Percentiles rank a stretch among this genome's conserved stretches.
Evolutionary conservation across 2,797 vertebrate genomes (phyloP).

Genomic region (Squalus acanthias): DNA sequence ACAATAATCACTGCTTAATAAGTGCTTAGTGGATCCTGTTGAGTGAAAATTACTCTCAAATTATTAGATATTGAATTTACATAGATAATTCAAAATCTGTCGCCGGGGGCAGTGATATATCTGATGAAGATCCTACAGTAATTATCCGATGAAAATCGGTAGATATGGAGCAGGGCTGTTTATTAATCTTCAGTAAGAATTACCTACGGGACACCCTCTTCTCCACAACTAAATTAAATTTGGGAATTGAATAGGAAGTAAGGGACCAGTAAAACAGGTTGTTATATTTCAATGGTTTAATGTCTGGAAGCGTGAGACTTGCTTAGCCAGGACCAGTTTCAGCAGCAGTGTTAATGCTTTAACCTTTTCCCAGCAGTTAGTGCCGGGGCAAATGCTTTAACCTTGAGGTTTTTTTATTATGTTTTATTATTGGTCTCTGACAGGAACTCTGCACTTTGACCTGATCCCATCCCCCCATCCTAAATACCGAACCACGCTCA

Average conservation of each 20-base stretch:
- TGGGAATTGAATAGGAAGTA: neutral
- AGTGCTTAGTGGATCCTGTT: neutral
- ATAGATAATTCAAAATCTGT: neutral
- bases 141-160: neutral
- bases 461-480: neutral
- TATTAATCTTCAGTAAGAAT: constrained; percentile 13
- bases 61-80: constrained; percentile 10
- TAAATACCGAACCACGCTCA: neutral
- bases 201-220: neutral
- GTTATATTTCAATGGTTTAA: constrained; percentile 6
- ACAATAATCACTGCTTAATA: neutral
- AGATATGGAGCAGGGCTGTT: neutral
- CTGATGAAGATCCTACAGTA: neutral
- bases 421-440: neutral
- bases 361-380: neutral
- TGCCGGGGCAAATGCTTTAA: neutral
- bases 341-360: neutral
- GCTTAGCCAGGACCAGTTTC: neutral
- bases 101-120: neutral
- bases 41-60: constrained; percentile 8
- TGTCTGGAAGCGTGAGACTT: neutral
- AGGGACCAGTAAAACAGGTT: neutral
- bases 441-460: neutral
- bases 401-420: neutral
- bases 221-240: constrained; percentile 6